Evolutionary conservation across 2,797 vertebrate genomes (phyloP).

Genomic region (Menidia menidia): DNA sequence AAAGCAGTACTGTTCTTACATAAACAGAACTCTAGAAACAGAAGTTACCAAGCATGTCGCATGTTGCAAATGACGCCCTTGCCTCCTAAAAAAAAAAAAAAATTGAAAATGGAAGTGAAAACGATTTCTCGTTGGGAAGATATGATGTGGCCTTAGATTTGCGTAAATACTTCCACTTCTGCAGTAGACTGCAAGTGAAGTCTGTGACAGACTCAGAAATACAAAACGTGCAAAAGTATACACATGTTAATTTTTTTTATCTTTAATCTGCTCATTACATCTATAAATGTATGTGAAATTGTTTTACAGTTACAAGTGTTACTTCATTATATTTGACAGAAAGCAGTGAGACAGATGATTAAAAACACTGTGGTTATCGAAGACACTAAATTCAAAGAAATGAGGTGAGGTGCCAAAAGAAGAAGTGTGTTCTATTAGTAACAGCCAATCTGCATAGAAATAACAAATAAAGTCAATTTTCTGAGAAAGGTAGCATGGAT

Average conservation of each 20-base stretch:
- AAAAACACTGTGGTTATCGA: no score
- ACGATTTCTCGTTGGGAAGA: constrained; percentile 21
- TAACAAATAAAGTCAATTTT: neutral
- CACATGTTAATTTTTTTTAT: neutral
- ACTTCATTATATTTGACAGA: no score
- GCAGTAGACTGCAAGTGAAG: neutral
- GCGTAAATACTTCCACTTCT: constrained; percentile 45
- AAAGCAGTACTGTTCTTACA: neutral
- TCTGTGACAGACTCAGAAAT: neutral
- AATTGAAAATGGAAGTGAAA: constrained; percentile 52
- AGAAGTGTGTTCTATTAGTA: neutral
- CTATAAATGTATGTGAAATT: neutral
- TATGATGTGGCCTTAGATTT: constrained; percentile 11
- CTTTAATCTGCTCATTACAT: neutral
- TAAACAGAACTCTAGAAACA: neutral
- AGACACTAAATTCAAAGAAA: neutral
- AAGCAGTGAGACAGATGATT: no score
- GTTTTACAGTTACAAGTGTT: no score
- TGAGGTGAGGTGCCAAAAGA: neutral
- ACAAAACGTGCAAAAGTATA: no score
- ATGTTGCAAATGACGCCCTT: constrained; percentile 31
- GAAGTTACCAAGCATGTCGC: neutral
- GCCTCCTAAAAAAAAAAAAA: constrained; percentile 8
- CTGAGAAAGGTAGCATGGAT: neutral
- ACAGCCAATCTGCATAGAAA: neutral